Percentiles rank a stretch among this genome's conserved stretches.
These are phyloP conservation scores for Plagiodera versicolora DNA, from an alignment of 2,888 invertebrate genomes.

Conservation along the genomic window DNA sequence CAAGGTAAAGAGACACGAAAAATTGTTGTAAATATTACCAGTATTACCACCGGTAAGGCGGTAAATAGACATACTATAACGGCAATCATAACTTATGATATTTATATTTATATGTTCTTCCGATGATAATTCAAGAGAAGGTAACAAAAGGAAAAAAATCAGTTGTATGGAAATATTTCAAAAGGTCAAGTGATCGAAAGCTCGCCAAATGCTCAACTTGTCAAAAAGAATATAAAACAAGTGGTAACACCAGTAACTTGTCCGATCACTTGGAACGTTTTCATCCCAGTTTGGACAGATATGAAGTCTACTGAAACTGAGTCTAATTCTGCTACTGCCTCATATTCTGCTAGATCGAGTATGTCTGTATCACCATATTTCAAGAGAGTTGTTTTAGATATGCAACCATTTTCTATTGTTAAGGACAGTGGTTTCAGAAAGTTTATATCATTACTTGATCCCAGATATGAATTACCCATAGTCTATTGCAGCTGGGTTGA, in stretches of 20 bases:
- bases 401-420: conserved; percentile 2
- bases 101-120: too few species aligned
- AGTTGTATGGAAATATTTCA: conserved; percentile 18
- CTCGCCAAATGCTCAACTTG: conserved; percentile 19
- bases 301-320: not conserved
- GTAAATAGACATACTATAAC: too few species aligned
- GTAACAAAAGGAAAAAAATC: too few species aligned
- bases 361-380: too few species aligned
- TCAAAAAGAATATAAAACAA: conserved; percentile 14
- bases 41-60: too few species aligned
- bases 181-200: conserved; percentile 19
- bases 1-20: too few species aligned
- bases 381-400: too few species aligned
- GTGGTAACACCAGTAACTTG: conserved; percentile 21
- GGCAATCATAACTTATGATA: too few species aligned
- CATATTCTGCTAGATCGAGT: not conserved
- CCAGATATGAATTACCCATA: conserved; percentile 25
- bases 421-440: not conserved
- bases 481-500: too few species aligned
- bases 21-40: too few species aligned
- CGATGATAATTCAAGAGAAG: too few species aligned
- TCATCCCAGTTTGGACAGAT: conserved; percentile 8
- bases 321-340: not conserved
- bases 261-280: conserved; percentile 16
- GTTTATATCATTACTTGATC: not conserved